Conservation (phyloP, 2,888 invertebrate genomes). For the Hypena proboscidalis region DNA sequence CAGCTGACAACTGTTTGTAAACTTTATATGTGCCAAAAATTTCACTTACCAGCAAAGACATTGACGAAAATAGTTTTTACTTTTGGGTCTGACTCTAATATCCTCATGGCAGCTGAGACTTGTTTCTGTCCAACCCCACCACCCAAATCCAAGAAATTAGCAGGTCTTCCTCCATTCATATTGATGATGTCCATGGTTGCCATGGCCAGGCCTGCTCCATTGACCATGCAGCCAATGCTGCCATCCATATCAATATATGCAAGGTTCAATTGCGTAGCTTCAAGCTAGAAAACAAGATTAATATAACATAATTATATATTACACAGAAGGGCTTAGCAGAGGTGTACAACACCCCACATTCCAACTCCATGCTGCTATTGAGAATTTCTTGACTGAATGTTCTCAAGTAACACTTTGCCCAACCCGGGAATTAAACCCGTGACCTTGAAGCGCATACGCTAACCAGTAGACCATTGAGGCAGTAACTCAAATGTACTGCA, state of each 20-base stretch:
- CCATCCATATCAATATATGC: constrained; percentile 99
- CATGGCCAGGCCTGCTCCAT: constrained; percentile 99
- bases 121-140: constrained; percentile 98
- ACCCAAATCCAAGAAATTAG: constrained; percentile 99
- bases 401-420: too few species aligned
- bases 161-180: constrained; percentile 97
- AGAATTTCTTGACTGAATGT: too few species aligned
- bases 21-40: neutral
- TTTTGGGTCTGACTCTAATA: constrained; percentile 93
- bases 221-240: constrained; percentile 98
- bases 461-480: too few species aligned
- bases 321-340: too few species aligned
- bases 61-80: constrained; percentile 98
- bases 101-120: constrained; percentile 96
- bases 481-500: too few species aligned
- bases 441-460: too few species aligned
- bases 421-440: too few species aligned
- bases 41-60: constrained; percentile 92
- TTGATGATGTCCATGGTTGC: constrained; percentile 99
- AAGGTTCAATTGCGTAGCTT: constrained; percentile 94
- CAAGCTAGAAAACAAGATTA: constrained; percentile 80
- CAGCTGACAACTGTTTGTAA: too few species aligned
- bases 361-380: too few species aligned
- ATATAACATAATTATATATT: neutral
- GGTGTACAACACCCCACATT: too few species aligned